These are phyloP conservation scores for Tetranychus piercei DNA, from an alignment of 2,888 invertebrate species.

Conservation along the genomic window DNA sequence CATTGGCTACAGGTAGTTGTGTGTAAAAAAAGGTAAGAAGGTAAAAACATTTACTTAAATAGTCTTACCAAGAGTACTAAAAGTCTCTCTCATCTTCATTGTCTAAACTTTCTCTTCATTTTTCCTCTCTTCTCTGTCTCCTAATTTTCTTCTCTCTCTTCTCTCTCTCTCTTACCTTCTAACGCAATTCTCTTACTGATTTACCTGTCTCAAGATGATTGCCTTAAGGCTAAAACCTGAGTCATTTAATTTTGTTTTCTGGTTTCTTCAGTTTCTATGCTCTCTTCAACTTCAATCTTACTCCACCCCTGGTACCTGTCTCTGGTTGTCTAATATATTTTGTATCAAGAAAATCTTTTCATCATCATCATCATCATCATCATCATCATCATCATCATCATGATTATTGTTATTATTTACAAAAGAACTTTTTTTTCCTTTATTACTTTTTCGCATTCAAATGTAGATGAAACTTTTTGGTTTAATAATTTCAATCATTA, in stretches of 20 bases:
- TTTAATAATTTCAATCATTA: not conserved
- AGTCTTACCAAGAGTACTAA: not conserved
- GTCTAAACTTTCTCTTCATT: not conserved
- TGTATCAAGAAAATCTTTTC: not conserved
- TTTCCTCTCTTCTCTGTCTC: conserved; percentile 4
- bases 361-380: not conserved
- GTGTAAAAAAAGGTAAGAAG: not conserved
- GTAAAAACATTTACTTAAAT: not conserved
- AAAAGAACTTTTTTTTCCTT: not conserved
- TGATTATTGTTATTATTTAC: not conserved
- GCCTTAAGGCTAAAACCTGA: not conserved
- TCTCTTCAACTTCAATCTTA: not conserved
- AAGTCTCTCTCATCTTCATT: not conserved
- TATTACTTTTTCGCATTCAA: not conserved
- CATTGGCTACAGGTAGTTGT: no score
- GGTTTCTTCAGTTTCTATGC: not conserved
- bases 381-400: not conserved
- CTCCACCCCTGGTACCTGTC: not conserved
- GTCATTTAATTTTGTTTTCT: not conserved
- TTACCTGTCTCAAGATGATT: not conserved
- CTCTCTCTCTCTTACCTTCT: not conserved
- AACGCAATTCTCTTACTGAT: not conserved
- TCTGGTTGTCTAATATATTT: not conserved
- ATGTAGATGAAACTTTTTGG: not conserved
- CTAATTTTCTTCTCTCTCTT: not conserved